Conservation (phyloP, 30 jellyfish, hydroid and myxozoan species). For the Aurelia coerulea region DNA sequence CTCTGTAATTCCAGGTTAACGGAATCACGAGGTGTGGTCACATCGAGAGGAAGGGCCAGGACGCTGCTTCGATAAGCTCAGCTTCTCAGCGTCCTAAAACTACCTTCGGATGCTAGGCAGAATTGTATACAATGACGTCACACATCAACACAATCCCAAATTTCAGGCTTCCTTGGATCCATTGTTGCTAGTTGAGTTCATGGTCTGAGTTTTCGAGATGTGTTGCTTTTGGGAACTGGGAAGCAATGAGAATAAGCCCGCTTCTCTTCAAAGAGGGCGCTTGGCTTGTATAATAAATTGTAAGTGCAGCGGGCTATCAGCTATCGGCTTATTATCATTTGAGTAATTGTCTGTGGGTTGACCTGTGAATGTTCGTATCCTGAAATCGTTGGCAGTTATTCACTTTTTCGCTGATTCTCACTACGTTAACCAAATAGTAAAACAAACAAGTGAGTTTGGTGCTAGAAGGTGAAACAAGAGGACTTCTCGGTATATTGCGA, state of each 20-base stretch:
- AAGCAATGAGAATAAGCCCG: constrained; percentile 45
- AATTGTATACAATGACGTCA: too few species aligned
- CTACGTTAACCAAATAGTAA: constrained; percentile 57
- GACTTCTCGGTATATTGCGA: not conserved
- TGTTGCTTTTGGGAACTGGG: constrained; percentile 65
- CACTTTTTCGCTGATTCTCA: constrained; percentile 42
- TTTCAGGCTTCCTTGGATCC: too few species aligned
- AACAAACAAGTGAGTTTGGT: constrained; percentile 45
- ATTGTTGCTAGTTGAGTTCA: not conserved
- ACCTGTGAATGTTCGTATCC: constrained; percentile 60
- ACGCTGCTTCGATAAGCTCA: too few species aligned
- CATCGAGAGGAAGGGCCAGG: too few species aligned
- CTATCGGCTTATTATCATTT: constrained; percentile 62
- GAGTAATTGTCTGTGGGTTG: constrained; percentile 69
- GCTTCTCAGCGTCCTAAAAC: too few species aligned
- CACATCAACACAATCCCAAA: too few species aligned
- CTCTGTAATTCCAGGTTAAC: too few species aligned
- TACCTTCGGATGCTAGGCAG: too few species aligned
- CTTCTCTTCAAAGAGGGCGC: constrained; percentile 52
- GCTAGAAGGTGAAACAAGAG: not conserved
- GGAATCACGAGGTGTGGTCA: too few species aligned
- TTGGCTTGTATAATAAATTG: constrained; percentile 48
- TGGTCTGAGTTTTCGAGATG: constrained; percentile 41
- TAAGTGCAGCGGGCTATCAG: constrained; percentile 57
- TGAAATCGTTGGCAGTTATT: constrained; percentile 56